Conservation (phyloP, 2,797 vertebrate species). For the Picus viridis region DNA sequence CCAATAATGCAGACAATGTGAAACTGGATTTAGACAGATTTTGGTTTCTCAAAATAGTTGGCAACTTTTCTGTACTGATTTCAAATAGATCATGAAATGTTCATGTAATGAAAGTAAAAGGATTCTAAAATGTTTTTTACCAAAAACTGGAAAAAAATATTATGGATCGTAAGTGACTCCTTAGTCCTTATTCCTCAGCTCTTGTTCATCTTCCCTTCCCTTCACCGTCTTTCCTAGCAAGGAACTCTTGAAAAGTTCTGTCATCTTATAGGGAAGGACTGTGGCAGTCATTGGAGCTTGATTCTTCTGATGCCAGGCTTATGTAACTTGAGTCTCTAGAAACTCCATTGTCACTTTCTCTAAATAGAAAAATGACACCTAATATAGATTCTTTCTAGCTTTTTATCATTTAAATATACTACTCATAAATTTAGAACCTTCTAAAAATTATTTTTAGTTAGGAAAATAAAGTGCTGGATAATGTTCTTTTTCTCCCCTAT, state of each 20-base stretch:
- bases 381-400: background rate
- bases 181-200: background rate
- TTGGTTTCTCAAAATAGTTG: background rate
- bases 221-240: background rate
- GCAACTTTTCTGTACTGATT: conserved; percentile 5
- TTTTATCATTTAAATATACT: conserved; percentile 58
- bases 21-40: background rate
- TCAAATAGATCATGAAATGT: background rate
- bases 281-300: background rate
- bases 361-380: conserved; percentile 27
- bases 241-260: background rate
- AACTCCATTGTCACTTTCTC: conserved; percentile 29
- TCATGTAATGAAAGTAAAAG: background rate
- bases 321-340: background rate
- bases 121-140: background rate
- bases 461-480: conserved; percentile 26
- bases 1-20: background rate
- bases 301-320: conserved; percentile 5
- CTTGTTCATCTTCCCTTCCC: background rate
- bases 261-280: background rate
- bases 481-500: background rate
- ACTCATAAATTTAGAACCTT: conserved; percentile 36
- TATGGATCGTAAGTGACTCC: background rate
- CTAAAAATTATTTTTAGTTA: conserved; percentile 24
- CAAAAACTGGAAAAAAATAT: background rate